Evolutionary conservation across 2,113 vertebrate genomes (phyloP), one percentile per base, ranked within the genome.

Genomic region (Calypte anna): DNA sequence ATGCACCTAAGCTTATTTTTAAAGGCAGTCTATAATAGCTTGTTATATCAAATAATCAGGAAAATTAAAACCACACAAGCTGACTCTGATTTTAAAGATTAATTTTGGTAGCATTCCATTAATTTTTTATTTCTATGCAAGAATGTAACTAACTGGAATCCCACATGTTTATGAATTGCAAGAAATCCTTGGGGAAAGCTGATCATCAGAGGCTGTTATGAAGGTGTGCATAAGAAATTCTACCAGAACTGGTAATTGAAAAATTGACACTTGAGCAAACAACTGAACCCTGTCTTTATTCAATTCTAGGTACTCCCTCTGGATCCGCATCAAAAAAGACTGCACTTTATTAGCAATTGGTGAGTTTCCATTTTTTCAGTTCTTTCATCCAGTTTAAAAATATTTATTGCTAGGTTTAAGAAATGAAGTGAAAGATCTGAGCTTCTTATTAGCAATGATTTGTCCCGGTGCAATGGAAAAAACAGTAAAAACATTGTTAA

Each of bases 241-340:
- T 63, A 61, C 55, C 10, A 81, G 50, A 82, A 68, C 12, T 90
- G 17, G 11, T 53, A 63, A 75, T 33, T 46, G 61, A 59, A 86
- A 81, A 93, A 64, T 2, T 23, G 27, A 40, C 21, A 44, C 58
- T 23, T 88, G 27, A 78, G 9, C 22, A 68, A 86, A 46, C 25
- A 69, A 51, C 66, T 94, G 50, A 96, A 88, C 19, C 12, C 9
- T 90, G 10, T 51, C 53, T 90, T 88, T 90, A 24, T 88, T 95
- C 5, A 57, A 27, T 93, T 92, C 48, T 84, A 96, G 96, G 12
- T 90, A 57, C 25, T 85, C 23, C 69, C 40, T 82, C 69, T 78
- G 73, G 82, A 96, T 85, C 80, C 84, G 20, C 54, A 61, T n/a
- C 73, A 80, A 61, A 90, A 50, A 43, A 14, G 53, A 76, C 5